These are phyloP conservation scores for Apteryx mantelli DNA, from an alignment of 2,113 vertebrate genomes.

Conservation along the genomic window DNA sequence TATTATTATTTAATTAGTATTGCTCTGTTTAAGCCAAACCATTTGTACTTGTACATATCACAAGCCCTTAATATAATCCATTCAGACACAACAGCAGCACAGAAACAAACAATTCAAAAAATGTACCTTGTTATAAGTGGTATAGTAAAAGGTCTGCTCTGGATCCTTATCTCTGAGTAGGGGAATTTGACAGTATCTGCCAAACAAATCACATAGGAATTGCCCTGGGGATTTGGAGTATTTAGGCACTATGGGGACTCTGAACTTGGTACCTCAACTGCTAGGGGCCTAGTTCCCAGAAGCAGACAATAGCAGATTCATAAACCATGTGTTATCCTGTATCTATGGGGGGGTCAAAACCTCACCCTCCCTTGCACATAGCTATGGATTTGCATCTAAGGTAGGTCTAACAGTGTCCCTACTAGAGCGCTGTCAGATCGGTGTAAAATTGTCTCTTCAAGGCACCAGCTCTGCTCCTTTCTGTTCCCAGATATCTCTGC, in stretches of 20 bases:
- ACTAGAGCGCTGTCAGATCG: background rate
- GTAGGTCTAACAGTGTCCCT: background rate
- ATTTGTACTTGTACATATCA: constrained; percentile 32
- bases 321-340: background rate
- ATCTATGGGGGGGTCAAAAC: background rate
- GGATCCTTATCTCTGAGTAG: background rate
- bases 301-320: background rate
- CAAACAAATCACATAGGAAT: background rate
- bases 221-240: background rate
- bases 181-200: background rate
- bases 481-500: background rate
- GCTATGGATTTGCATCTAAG: background rate
- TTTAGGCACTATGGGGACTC: background rate
- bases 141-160: background rate
- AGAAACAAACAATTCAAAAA: background rate
- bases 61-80: background rate
- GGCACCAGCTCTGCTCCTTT: background rate
- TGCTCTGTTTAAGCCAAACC: background rate
- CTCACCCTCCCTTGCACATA: background rate
- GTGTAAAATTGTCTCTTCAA: background rate
- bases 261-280: background rate
- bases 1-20: constrained; percentile 64
- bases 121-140: background rate
- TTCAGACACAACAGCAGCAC: background rate
- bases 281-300: background rate